Percentiles rank a stretch among this genome's conserved stretches.
Conservation (phyloP, 2,113 vertebrate species). For the Mionectes macconnelli region DNA sequence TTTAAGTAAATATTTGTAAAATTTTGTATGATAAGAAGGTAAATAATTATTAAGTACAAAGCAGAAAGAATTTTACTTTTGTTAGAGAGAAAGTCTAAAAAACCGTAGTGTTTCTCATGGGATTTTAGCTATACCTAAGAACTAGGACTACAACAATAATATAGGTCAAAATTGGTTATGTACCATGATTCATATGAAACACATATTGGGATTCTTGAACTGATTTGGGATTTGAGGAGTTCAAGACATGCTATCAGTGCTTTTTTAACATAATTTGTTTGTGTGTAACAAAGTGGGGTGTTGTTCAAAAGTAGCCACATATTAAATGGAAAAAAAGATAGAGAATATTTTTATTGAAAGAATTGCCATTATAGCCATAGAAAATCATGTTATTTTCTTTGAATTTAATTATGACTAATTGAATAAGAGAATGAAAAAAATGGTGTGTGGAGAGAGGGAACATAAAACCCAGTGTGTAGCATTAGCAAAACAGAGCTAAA, state of each 20-base stretch:
- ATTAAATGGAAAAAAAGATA: constrained; percentile 6
- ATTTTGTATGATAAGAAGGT: not conserved
- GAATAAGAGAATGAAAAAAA: constrained; percentile 48
- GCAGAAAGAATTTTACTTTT: not conserved
- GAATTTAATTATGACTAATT: constrained; percentile 71
- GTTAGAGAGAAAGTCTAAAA: not conserved
- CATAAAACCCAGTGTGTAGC: not conserved
- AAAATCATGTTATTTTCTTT: not conserved
- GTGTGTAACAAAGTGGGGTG: constrained; percentile 32
- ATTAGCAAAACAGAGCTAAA: constrained; percentile 64
- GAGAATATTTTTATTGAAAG: constrained; percentile 23
- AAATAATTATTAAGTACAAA: not conserved
- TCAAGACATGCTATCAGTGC: not conserved
- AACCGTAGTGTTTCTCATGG: not conserved
- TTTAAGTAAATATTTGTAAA: not conserved
- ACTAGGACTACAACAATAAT: not conserved
- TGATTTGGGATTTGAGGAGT: not conserved
- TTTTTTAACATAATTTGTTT: constrained; percentile 27
- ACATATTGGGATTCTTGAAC: not conserved
- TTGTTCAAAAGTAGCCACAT: constrained; percentile 50
- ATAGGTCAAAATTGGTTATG: not conserved
- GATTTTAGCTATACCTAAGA: not conserved
- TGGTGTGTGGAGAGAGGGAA: not conserved
- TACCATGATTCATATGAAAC: not conserved
- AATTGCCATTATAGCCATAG: constrained; percentile 65